Percentiles rank a stretch among this genome's conserved stretches.
Conservation (phyloP, 2,797 vertebrate species). For the Halcyon chelicuti region DNA sequence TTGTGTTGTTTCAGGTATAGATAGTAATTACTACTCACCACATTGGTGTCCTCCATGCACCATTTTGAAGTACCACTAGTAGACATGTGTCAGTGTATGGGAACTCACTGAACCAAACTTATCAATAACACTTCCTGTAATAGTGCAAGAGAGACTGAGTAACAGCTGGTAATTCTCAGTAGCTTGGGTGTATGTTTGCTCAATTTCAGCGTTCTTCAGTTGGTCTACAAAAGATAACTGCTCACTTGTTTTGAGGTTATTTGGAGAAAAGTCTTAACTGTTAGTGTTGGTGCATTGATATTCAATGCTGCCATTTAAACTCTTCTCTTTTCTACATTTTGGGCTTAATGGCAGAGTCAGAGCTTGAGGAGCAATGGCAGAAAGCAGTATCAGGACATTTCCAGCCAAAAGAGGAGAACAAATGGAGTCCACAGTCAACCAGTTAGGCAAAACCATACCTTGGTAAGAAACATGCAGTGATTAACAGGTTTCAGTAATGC, state of each 20-base stretch:
- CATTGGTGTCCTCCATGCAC: not conserved
- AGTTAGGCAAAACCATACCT: slow-evolving; percentile 75
- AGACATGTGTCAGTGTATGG: not conserved
- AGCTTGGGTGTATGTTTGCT: not conserved
- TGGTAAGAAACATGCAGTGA: slow-evolving; percentile 70
- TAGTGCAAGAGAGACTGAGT: not conserved
- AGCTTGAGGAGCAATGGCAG: slow-evolving; percentile 85
- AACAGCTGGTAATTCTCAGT: not conserved
- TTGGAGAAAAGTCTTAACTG: not conserved
- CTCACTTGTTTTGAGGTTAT: not conserved
- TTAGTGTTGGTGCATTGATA: not conserved
- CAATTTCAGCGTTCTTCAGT: not conserved
- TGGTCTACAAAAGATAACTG: not conserved
- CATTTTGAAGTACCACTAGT: not conserved
- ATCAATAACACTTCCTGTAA: not conserved
- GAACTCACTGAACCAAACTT: not conserved
- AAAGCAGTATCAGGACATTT: slow-evolving; percentile 87
- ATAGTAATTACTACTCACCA: not conserved
- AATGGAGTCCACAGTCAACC: slow-evolving; percentile 82
- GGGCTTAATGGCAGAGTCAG: slow-evolving; percentile 75
- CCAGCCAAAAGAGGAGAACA: slow-evolving; percentile 85
- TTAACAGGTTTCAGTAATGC: not conserved
- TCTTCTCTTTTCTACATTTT: not conserved
- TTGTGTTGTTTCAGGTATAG: not conserved
- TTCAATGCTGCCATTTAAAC: not conserved